Conservation (phyloP, 1,140 invertebrate genomes). For the Bombyx mori region ASM3026992v2 NC_085126.1:2611001-2611500, state of each 20-base stretch:
- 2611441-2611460: no score
- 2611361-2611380: no score
- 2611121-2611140: slow-evolving; percentile 35
- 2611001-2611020: slow-evolving; percentile 46
- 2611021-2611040: slow-evolving; percentile 40
- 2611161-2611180: slow-evolving; percentile 7
- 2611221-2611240: slow-evolving; percentile 21
- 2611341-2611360: no score
- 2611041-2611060: slow-evolving; percentile 52
- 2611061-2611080: slow-evolving; percentile 44
- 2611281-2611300: not conserved
- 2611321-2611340: no score
- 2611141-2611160: slow-evolving; percentile 29
- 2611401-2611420: no score
- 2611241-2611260: not conserved
- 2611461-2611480: no score
- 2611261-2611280: not conserved
- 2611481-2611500: no score
- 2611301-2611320: no score
- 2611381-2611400: no score
- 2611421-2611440: no score
- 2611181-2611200: slow-evolving; percentile 11
- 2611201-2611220: slow-evolving; percentile 31
- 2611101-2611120: slow-evolving; percentile 33
- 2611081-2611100: slow-evolving; percentile 32